phyloP scores from a whole-genome alignment of 2,888 invertebrate genomes.

The Scrobipalpa atriplicella region DNA sequence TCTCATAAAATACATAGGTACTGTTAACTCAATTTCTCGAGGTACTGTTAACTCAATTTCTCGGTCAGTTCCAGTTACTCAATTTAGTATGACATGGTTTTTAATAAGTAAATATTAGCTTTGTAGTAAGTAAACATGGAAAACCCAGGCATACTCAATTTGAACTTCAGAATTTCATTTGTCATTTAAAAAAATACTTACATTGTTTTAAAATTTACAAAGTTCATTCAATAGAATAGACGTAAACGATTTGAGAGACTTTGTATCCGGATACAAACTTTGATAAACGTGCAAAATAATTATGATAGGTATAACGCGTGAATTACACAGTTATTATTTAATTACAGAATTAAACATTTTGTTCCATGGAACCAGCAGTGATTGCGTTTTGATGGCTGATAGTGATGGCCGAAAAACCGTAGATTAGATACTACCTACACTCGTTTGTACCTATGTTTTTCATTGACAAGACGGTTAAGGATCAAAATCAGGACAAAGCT shows the following conservation, averaged over 20 bases:
- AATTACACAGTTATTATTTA: too few species aligned
- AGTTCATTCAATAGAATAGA: slow-evolving; percentile 14
- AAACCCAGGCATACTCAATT: slow-evolving; percentile 15
- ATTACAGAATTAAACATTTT: too few species aligned
- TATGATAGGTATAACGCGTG: not conserved
- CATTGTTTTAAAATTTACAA: slow-evolving; percentile 12
- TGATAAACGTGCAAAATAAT: slow-evolving; percentile 4
- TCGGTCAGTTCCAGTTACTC: not conserved
- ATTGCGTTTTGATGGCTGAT: too few species aligned
- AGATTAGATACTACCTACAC: too few species aligned
- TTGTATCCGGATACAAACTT: slow-evolving; percentile 16
- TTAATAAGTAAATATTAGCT: slow-evolving; percentile 8
- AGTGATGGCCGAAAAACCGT: too few species aligned
- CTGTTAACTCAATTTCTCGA: too few species aligned
- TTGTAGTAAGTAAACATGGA: slow-evolving; percentile 19
- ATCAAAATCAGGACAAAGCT: too few species aligned
- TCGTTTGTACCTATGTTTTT: too few species aligned
- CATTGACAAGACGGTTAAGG: too few species aligned
- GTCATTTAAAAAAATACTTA: not conserved
- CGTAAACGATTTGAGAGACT: slow-evolving; percentile 11
- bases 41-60: slow-evolving; percentile 7
- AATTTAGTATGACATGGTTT: not conserved
- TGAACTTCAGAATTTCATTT: slow-evolving; percentile 15
- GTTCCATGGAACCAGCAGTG: too few species aligned
- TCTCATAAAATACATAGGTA: too few species aligned